These are phyloP conservation scores for Plodia interpunctella DNA, from an alignment of 1,140 invertebrate species.

Conservation along the genomic window DNA sequence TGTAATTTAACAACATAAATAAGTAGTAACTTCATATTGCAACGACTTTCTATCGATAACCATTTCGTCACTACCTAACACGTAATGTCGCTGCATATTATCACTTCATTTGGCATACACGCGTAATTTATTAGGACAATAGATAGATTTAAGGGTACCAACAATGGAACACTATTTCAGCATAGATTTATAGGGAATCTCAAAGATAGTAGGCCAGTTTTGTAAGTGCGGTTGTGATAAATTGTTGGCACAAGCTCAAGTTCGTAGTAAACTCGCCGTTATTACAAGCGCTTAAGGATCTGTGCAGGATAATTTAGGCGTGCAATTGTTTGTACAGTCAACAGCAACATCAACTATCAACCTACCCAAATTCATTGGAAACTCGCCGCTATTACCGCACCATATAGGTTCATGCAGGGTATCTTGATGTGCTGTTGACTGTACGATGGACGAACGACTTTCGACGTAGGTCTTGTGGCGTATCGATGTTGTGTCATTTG, in stretches of 20 bases:
- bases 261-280: no score
- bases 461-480: conserved; percentile 18
- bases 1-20: not conserved
- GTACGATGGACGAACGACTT: conserved; percentile 24
- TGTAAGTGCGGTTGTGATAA: conserved; percentile 40
- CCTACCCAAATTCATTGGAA: no score
- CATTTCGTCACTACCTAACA: conserved; percentile 37
- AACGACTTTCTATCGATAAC: conserved; percentile 13
- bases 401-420: no score
- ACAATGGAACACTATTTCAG: conserved; percentile 49
- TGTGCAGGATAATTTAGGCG: no score
- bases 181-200: conserved; percentile 41
- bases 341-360: no score
- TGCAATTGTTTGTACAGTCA: no score
- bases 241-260: conserved; percentile 19
- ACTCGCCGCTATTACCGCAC: no score
- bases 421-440: no score
- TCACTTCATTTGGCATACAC: conserved; percentile 58
- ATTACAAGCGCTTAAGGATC: no score
- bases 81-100: conserved; percentile 51
- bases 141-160: conserved; percentile 51
- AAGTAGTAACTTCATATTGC: no score
- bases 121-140: conserved; percentile 53
- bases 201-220: conserved; percentile 30
- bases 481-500: conserved; percentile 2